Evolutionary conservation across 1,140 invertebrate species (phyloP), one percentile per base, ranked within the genome.

Genomic region (Tyrophagus putrescentiae): DNA sequence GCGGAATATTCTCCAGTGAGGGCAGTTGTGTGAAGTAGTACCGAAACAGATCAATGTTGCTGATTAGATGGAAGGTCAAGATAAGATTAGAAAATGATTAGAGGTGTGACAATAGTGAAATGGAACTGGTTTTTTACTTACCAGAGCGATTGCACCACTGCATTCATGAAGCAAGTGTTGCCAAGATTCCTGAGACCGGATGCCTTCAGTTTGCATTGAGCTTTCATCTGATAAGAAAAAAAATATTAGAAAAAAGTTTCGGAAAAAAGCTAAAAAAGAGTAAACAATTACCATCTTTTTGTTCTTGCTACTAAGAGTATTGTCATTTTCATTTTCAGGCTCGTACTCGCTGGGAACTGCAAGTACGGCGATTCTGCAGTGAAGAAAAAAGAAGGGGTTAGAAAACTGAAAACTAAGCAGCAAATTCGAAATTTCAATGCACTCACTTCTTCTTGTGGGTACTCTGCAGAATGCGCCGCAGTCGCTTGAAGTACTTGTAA

Each of bases 151-250:
- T 89, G 86, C 57, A 88, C 73, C 42, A 88, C 84, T 58, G 84
- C 83, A 74, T 87, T 88, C 85, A 89, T 89, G 71, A 88, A 89
- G 72, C 85, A 88, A 61, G 85, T 88, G 68, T 89, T 89, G 62
- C 85, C 85, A 69, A 87, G 75, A 75, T 89, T 89, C 67, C 84
- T 76, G 65, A 88, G 76, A 29, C 85, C 85, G 63, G 85, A 80
- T 48, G 82, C 72, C 80, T 81, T 66, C 52, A 54, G 48, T 60
- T 67, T 61, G 21, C 45, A n/a, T 61, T 57, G 41, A 41, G 7
- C 9, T 18, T 27, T 4, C 7, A 39, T 58, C 18, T 27, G 9
- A 27, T 36, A 7, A 27, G 13, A 23, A 50, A 50, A 18, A 11
- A 11, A 11, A 58, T 5, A 25, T 5, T 21, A 4, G 6, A 59